phyloP scores from a whole-genome alignment of 2,888 invertebrate genomes.

The Spatulosminthurus flaviceps region DNA sequence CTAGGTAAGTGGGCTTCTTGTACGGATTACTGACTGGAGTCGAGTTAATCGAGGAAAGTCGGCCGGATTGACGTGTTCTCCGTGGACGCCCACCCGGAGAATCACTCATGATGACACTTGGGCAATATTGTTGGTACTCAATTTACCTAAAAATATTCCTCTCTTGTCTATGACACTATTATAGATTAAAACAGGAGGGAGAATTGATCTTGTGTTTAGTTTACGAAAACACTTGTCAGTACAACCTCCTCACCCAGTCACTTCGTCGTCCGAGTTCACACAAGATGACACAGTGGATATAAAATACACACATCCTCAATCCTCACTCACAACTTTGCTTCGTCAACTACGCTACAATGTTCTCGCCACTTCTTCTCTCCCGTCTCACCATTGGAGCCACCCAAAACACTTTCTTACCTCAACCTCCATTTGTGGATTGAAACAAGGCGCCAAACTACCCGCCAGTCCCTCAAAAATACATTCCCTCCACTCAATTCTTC shows the following conservation, averaged over 20 bases:
- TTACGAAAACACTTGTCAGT: constrained; percentile 36
- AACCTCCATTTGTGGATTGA: not conserved
- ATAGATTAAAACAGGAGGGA: constrained; percentile 43
- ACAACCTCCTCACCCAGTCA: constrained; percentile 35
- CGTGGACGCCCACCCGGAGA: constrained; percentile 52
- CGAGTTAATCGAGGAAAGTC: constrained; percentile 14
- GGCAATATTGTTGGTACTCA: not conserved
- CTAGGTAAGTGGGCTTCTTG: constrained; percentile 61
- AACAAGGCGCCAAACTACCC: constrained; percentile 24
- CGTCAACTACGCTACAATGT: constrained; percentile 30
- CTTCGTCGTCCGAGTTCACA: constrained; percentile 25
- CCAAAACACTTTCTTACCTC: not conserved
- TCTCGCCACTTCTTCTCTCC: constrained; percentile 10
- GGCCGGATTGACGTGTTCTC: constrained; percentile 49
- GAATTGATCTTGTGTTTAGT: constrained; percentile 31
- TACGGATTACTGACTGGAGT: constrained; percentile 57
- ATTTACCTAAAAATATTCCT: not conserved
- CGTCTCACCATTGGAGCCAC: constrained; percentile 21
- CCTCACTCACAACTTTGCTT: not conserved
- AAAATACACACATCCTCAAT: not conserved
- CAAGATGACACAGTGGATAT: constrained; percentile 16
- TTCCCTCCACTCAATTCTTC: constrained; percentile 11
- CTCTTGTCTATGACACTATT: constrained; percentile 15
- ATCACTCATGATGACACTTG: constrained; percentile 59
- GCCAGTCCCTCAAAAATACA: constrained; percentile 16